phyloP scores from a whole-genome alignment of 2,113 vertebrate genomes.

The Cyprinodon variegatus region DNA sequence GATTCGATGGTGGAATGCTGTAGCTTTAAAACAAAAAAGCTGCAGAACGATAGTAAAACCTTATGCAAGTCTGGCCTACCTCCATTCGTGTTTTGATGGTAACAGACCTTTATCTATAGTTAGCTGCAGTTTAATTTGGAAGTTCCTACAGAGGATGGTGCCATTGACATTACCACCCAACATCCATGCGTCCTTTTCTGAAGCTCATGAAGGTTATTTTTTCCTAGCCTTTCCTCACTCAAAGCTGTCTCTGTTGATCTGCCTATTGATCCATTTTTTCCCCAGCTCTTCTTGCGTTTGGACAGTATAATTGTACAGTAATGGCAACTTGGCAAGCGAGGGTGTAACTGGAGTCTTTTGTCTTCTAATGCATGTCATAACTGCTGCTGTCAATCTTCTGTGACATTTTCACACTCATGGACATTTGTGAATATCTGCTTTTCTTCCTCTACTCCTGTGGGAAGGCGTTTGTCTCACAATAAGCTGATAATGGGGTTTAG shows the following conservation, averaged over 20 bases:
- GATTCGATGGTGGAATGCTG: neutral
- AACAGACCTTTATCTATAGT: constrained; percentile 25
- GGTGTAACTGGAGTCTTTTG: constrained; percentile 15
- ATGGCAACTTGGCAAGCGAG: constrained; percentile 13
- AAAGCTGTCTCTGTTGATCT: neutral
- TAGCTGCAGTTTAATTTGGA: constrained; percentile 58
- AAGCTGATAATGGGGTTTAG: constrained; percentile 9
- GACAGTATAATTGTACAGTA: neutral
- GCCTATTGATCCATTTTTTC: neutral
- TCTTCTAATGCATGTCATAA: constrained; percentile 29
- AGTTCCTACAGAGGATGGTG: constrained; percentile 7
- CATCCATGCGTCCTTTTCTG: neutral
- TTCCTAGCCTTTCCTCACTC: constrained; percentile 5
- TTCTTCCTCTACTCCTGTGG: constrained; percentile 17
- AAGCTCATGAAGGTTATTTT: neutral
- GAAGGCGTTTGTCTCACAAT: neutral
- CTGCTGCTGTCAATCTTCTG: constrained; percentile 22
- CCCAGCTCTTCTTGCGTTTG: neutral
- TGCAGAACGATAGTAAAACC: neutral
- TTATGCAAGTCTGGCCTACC: constrained; percentile 2
- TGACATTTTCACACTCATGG: constrained; percentile 1
- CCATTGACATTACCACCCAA: neutral
- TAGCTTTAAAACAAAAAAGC: neutral
- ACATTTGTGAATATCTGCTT: constrained; percentile 19
- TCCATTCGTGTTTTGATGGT: constrained; percentile 24